Evolutionary conservation across 2,113 vertebrate species (phyloP), one percentile per base, ranked within the genome.

Genomic region (Climacteris rufus): DNA sequence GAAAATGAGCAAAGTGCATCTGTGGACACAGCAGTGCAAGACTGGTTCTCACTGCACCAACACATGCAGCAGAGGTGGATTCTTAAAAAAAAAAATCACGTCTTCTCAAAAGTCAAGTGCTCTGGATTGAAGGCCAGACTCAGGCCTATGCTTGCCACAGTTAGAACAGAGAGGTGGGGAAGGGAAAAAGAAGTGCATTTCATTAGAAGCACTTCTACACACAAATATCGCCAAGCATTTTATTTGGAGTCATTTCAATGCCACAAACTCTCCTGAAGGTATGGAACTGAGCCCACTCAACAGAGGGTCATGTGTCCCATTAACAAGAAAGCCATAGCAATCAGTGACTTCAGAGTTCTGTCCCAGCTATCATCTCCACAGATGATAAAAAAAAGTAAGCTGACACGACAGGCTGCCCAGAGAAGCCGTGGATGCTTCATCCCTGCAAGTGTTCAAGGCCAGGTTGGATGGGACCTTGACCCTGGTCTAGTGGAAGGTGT

Each of bases 51-150:
- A 10, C 10, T 20, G 40, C 13, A 61, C 18, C 54, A 61, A 14
- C 16, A 44, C 0, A 0, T 7, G 30, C 59, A 80, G 30, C 77
- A 78, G 21, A 13, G 6, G 7, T 19, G 6, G 31, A 53, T 22
- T 42, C 56, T 21, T 42, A 78, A 68, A 27, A 68, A 27, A 10
- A 13, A 11, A 42, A 13, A 47, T 7, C 0, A 4, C 16, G 22
- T 35, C 45, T 52, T 63, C 57, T 45, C 31, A 65, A 64, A 91
- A 63, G n/a, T 61, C 37, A 83, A 59, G 15, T 22, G 22, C 27
- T 91, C n/a, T 61, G 30, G 19, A 60, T 0, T 81, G 18, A 77
- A 81, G n/a, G 33, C 7, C 84, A 84, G 54, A 49, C 21, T 53
- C 53, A 9, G 31, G 47, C 33, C 13, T 24, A 28, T 0, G 2